Conservation (phyloP, 2,888 invertebrate genomes). For the Ashinkailepas kermadecensis region DNA sequence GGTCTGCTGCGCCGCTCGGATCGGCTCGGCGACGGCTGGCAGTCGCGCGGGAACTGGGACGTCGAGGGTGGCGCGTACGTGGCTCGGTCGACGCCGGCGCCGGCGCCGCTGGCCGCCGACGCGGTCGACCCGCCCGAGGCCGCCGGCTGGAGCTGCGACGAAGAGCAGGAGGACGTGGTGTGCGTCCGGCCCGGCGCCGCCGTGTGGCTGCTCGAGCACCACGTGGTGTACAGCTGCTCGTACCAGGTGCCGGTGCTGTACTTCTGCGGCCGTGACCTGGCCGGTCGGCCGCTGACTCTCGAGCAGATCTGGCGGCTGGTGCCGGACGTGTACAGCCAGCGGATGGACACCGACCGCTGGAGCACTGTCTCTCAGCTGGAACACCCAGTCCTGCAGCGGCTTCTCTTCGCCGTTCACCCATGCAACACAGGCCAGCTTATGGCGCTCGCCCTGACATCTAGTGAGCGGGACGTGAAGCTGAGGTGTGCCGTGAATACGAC, state of each 20-base stretch:
- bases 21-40: not conserved
- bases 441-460: not conserved
- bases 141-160: not conserved
- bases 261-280: not conserved
- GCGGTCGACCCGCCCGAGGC: not conserved
- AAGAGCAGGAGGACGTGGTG: not conserved
- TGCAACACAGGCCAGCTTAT: slow-evolving; percentile 30
- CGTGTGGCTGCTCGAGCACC: slow-evolving; percentile 15
- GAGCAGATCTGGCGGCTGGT: not conserved
- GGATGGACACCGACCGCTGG: slow-evolving; percentile 26
- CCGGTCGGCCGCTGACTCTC: not conserved
- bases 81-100: too few species aligned
- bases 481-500: not conserved
- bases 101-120: not conserved
- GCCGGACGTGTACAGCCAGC: slow-evolving; percentile 18
- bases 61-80: not conserved
- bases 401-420: slow-evolving; percentile 30
- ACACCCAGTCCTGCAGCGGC: slow-evolving; percentile 31
- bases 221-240: not conserved
- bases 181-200: too few species aligned
- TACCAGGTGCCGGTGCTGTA: slow-evolving; percentile 4
- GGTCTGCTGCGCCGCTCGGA: not conserved
- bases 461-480: too few species aligned
- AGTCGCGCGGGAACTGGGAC: not conserved
- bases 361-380: slow-evolving; percentile 29